Conservation (phyloP, 2,888 invertebrate species). For the Drosophila prolongata region DNA sequence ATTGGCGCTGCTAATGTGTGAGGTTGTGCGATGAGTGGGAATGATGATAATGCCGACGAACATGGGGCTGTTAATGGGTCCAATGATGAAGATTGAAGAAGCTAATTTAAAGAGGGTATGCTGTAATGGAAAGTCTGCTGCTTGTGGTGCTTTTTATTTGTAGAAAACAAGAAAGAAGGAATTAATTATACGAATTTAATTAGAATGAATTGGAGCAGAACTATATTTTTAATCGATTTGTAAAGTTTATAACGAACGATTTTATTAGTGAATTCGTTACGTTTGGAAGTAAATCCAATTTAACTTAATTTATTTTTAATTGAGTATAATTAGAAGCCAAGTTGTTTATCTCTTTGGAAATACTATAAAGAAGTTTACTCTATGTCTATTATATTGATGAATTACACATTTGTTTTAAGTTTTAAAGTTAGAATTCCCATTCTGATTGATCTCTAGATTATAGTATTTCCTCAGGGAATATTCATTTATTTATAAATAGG, state of each 20-base stretch:
- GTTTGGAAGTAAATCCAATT: not conserved
- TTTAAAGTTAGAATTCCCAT: too few species aligned
- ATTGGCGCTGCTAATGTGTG: conserved; percentile 63
- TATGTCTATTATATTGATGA: too few species aligned
- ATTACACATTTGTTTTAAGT: too few species aligned
- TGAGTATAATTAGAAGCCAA: not conserved
- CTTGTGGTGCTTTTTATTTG: not conserved
- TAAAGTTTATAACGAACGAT: not conserved
- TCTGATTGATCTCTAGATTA: too few species aligned
- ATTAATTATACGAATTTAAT: conserved; percentile 6
- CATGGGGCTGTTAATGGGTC: conserved; percentile 29
- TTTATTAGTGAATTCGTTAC: not conserved
- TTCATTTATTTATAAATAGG: too few species aligned
- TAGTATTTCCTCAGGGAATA: too few species aligned
- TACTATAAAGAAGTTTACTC: too few species aligned
- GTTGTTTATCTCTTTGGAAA: too few species aligned
- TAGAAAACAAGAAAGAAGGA: conserved; percentile 5
- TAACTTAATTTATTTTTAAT: conserved; percentile 1
- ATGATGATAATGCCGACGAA: conserved; percentile 19
- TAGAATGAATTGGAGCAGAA: conserved; percentile 30
- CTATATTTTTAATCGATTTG: conserved; percentile 12
- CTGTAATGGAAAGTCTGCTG: conserved; percentile 11
- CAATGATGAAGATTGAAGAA: conserved; percentile 33
- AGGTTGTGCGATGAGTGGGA: conserved; percentile 25
- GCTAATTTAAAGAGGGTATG: conserved; percentile 11